Percentiles rank a stretch among this genome's conserved stretches.
phyloP scores from a whole-genome alignment of 2,113 vertebrate genomes.

The Eira barbara region DNA sequence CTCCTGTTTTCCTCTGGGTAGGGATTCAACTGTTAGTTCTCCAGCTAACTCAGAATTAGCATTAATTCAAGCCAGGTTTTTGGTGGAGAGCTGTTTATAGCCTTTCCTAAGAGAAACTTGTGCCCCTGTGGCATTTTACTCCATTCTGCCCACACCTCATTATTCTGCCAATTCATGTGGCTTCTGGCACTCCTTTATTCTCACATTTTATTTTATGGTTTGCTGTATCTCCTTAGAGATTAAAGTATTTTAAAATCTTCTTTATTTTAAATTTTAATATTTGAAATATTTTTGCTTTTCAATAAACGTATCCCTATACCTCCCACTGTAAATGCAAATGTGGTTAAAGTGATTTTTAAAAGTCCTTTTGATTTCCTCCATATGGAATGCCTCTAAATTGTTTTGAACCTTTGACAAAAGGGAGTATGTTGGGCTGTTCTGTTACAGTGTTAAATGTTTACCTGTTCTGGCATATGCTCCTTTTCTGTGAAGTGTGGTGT shows the following conservation, averaged over 20 bases:
- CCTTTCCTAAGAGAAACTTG: neutral
- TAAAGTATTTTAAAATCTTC: neutral
- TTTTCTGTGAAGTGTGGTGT: neutral
- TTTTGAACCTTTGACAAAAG: constrained; percentile 1
- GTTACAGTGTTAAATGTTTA: neutral
- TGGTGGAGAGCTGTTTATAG: neutral
- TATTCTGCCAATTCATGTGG: neutral
- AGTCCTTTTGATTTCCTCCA: neutral
- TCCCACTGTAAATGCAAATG: neutral
- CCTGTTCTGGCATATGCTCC: neutral
- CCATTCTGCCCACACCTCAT: neutral
- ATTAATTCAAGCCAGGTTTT: neutral
- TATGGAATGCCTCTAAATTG: neutral
- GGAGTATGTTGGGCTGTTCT: neutral
- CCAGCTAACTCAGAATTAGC: neutral
- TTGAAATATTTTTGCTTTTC: neutral
- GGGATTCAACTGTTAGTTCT: neutral
- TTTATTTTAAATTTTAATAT: neutral
- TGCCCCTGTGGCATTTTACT: neutral
- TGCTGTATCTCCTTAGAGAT: neutral
- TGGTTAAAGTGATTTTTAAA: neutral
- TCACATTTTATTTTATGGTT: neutral
- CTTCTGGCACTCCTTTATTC: neutral
- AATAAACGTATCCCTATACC: neutral
- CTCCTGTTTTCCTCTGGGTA: neutral